Percentiles rank a stretch among this genome's conserved stretches.
These are phyloP conservation scores for Manis pentadactyla DNA, from an alignment of 2,797 vertebrate species.

Conservation along the genomic window DNA sequence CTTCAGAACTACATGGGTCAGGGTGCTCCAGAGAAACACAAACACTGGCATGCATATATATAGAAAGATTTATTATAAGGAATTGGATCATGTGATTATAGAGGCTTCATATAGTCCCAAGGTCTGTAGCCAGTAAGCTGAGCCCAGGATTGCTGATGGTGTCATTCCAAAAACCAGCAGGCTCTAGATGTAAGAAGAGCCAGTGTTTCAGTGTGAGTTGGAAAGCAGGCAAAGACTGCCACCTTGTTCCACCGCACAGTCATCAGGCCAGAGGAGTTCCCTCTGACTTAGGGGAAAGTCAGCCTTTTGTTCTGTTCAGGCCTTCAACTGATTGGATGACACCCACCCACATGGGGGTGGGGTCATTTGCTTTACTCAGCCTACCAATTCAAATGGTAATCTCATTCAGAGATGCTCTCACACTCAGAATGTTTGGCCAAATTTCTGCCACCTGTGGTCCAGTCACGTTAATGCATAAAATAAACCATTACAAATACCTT, in stretches of 20 bases:
- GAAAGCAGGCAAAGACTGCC: neutral
- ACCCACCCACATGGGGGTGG: neutral
- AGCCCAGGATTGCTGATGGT: neutral
- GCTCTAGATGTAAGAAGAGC: neutral
- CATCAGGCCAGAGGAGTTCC: neutral
- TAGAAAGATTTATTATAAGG: neutral
- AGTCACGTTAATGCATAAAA: neutral
- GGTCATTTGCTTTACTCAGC: neutral
- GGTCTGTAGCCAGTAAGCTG: neutral
- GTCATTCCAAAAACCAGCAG: neutral
- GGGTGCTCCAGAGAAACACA: neutral
- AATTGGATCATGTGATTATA: neutral
- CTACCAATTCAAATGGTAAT: neutral
- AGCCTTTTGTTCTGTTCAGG: neutral
- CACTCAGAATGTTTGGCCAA: neutral
- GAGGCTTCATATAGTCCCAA: neutral
- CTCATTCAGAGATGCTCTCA: neutral
- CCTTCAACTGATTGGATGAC: neutral
- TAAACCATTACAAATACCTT: neutral
- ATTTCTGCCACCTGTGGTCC: neutral
- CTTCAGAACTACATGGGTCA: neutral
- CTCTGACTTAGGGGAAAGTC: neutral
- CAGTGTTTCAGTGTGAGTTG: neutral
- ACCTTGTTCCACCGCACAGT: neutral
- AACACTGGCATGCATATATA: neutral